A percentile compares a stretch with the other conserved stretches of the same genome.
These are phyloP conservation scores for Noctilio leporinus DNA, from an alignment of 2,113 vertebrate species.

Conservation along the genomic window DNA sequence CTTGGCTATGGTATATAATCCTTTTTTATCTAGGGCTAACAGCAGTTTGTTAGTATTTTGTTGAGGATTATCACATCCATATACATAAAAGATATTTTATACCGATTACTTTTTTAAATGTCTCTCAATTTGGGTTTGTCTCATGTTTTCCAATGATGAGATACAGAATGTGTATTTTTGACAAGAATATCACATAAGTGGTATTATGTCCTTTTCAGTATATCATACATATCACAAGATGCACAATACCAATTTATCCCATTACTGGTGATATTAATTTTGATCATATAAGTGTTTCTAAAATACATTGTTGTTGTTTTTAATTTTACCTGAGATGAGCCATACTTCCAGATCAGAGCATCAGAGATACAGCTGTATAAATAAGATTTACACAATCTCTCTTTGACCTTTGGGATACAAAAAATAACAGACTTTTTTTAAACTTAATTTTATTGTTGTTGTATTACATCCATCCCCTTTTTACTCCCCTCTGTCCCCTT, in stretches of 20 bases:
- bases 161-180: neutral
- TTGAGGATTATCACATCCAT: too few relatives aligned
- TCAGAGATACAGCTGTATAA: neutral
- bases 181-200: neutral
- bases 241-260: neutral
- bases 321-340: neutral
- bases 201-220: neutral
- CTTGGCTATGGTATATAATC: too few relatives aligned
- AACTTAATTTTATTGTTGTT: too few relatives aligned
- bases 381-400: neutral
- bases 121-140: neutral
- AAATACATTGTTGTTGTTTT: too few relatives aligned
- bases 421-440: too few relatives aligned
- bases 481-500: too few relatives aligned
- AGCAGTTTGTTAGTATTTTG: too few relatives aligned
- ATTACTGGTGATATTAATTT: neutral
- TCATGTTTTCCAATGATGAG: neutral
- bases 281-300: neutral
- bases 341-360: neutral
- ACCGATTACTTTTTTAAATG: neutral
- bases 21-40: too few relatives aligned
- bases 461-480: too few relatives aligned
- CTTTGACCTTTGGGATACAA: neutral
- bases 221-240: neutral
- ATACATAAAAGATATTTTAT: conserved; percentile 34